Evolutionary conservation across 2,797 vertebrate species (phyloP).

Genomic region (Acanthiza pusilla): DNA sequence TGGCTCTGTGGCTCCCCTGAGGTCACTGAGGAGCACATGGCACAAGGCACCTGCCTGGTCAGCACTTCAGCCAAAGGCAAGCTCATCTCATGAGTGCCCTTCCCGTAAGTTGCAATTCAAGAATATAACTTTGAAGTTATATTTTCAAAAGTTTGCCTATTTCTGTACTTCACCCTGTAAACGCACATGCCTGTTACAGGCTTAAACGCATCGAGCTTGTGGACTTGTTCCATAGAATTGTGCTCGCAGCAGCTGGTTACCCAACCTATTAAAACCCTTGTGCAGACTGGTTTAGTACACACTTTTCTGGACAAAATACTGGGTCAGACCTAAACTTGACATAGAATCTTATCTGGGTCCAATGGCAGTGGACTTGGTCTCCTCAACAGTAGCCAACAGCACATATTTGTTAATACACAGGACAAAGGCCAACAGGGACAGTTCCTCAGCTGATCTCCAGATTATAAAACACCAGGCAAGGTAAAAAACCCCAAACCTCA

Average conservation of each 20-base stretch:
- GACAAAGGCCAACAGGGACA: background rate
- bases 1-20: background rate
- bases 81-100: background rate
- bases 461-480: background rate
- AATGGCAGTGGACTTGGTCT: background rate
- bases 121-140: background rate
- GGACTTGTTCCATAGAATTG: background rate
- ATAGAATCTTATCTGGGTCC: background rate
- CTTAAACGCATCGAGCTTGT: background rate
- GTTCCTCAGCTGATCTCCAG: background rate
- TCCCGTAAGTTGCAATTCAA: background rate
- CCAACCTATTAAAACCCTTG: background rate
- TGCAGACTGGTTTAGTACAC: background rate
- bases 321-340: background rate
- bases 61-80: background rate
- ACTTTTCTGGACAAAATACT: background rate
- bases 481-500: background rate
- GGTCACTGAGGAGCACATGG: background rate
- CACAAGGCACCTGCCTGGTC: background rate
- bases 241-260: background rate
- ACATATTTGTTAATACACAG: background rate
- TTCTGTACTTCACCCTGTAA: background rate
- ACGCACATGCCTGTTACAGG: background rate
- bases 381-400: background rate
- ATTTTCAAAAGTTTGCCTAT: background rate